A percentile compares a stretch with the other conserved stretches of the same genome.
phyloP scores from a whole-genome alignment of 2,888 invertebrate species.

The Uropetala carovei region DNA sequence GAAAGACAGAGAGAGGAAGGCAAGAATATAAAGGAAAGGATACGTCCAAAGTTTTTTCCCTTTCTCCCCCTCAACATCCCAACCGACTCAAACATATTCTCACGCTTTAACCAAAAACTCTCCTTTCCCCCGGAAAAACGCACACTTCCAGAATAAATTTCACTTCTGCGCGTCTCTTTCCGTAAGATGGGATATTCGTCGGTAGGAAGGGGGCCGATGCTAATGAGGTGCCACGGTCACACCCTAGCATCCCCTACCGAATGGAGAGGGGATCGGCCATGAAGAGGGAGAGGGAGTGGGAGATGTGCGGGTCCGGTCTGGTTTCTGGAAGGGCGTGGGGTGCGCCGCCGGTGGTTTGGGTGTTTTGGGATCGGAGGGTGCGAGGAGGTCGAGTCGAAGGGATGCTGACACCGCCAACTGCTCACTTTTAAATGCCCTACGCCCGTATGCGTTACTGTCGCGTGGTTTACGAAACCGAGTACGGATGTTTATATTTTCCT shows the following conservation, averaged over 20 bases:
- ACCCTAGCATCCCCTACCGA: not conserved
- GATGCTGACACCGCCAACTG: not conserved
- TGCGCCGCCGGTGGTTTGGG: not conserved
- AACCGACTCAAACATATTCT: conserved; percentile 10
- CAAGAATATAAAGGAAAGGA: not conserved
- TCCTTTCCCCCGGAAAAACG: not conserved
- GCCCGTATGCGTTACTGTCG: too few species aligned
- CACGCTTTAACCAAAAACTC: conserved; percentile 12
- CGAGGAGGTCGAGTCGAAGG: not conserved
- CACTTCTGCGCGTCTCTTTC: not conserved
- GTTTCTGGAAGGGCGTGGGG: not conserved
- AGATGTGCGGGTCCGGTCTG: not conserved
- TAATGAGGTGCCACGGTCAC: conserved; percentile 2
- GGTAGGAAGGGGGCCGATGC: not conserved
- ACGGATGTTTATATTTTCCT: too few species aligned
- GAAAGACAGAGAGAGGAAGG: not conserved
- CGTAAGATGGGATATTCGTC: not conserved
- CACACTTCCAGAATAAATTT: conserved; percentile 35
- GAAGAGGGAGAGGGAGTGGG: too few species aligned
- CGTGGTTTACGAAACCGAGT: too few species aligned
- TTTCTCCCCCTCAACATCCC: not conserved
- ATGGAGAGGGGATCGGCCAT: not conserved
- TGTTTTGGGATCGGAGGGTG: not conserved
- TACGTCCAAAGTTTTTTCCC: not conserved
- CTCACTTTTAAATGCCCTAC: too few species aligned